Conservation (phyloP, 1,140 invertebrate genomes). For the Maconellicoccus hirsutus region DNA sequence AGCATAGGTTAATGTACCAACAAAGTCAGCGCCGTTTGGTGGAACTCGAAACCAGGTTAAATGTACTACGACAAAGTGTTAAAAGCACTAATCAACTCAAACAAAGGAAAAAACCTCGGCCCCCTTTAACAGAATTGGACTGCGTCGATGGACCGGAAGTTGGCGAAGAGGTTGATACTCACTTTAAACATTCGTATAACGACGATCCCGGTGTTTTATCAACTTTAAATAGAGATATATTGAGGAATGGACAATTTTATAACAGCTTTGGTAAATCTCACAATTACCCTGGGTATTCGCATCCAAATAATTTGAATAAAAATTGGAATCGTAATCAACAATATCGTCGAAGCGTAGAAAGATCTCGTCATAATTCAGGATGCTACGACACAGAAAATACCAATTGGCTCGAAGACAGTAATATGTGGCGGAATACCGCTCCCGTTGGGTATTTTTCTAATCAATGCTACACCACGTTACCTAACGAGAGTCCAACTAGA, state of each 20-base stretch:
- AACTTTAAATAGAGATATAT: neutral
- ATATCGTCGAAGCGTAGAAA: neutral
- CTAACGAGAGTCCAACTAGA: neutral
- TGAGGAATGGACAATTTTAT: conserved; percentile 3
- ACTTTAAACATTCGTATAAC: conserved; percentile 17
- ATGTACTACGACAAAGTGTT: conserved; percentile 30
- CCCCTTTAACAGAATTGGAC: conserved; percentile 27
- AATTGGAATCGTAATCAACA: conserved; percentile 8
- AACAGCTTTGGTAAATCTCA: conserved; percentile 16
- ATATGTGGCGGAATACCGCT: conserved; percentile 5
- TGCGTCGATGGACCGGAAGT: conserved; percentile 17
- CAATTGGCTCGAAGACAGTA: neutral
- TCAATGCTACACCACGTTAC: conserved; percentile 13
- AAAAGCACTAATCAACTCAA: conserved; percentile 35
- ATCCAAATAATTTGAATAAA: neutral
- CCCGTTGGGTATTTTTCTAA: conserved; percentile 6
- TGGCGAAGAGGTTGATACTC: conserved; percentile 12
- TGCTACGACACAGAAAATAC: conserved; percentile 3
- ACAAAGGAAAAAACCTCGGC: conserved; percentile 40
- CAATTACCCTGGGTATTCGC: neutral
- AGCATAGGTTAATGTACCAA: conserved; percentile 55
- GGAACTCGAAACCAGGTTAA: conserved; percentile 41
- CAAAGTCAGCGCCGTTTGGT: conserved; percentile 44
- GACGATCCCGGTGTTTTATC: neutral
- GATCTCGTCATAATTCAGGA: conserved; percentile 10